Evolutionary conservation across 2,113 vertebrate species (phyloP), one percentile per base, ranked within the genome.

Genomic region (Perccottus glenii): DNA sequence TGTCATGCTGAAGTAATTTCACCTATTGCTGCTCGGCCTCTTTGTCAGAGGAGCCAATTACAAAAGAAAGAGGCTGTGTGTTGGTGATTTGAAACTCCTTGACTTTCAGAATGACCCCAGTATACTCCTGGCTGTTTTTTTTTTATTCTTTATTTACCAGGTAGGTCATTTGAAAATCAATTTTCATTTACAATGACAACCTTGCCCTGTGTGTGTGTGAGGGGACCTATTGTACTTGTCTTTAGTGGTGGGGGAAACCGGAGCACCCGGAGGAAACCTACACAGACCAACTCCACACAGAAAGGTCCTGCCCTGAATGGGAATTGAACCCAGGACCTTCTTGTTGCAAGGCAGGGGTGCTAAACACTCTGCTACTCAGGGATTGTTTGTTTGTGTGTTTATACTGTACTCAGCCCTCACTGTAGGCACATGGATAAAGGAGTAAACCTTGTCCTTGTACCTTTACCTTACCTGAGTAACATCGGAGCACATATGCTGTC

Each of bases 41-140:
- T 49, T 64, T 35, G n/a, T 16, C 15, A 12, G 2, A 60, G 49
- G 64, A 75, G 4, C n/a, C n/a, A 65, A 58, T 83, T 71, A 74
- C 15, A 36, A 57, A 72, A n/a, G 15, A 56, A 68, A 81, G 47
- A 8, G 11, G 10, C 4, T 36, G 55, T 11, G 15, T 0, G 3
- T 10, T 47, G 53, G 58, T 33, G 47, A 73, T 61, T 38, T 12
- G 32, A 42, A 55, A 47, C 38, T 36, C 3, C 14, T 49, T 50
- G 62, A 78, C 70, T 72, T 67, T 76, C 53, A 70, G 35, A 52
- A 33, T 35, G 19, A 12, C 60, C 19, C 1, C 27, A 0, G 5
- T n/a, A 16, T 16, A 27, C 6, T 32, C 6, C 11, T 50, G 51
- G 42, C 51, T 7, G 12, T 2, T 1, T 27, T 27, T 27, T 27